These are phyloP conservation scores for Ectemnius continuus DNA, from an alignment of 2,888 invertebrate species.

Conservation along the genomic window DNA sequence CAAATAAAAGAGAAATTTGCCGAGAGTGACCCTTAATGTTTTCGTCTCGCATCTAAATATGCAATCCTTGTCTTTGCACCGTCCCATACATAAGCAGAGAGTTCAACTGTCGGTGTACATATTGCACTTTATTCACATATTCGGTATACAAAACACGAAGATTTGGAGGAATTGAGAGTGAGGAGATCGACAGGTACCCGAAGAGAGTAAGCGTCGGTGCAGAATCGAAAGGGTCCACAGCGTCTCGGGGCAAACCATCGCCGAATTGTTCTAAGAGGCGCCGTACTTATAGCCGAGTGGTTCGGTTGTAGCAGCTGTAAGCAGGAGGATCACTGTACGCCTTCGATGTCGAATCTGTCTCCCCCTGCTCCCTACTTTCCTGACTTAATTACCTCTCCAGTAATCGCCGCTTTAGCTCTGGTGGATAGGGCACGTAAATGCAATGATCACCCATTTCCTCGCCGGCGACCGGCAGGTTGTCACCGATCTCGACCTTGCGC, in stretches of 20 bases:
- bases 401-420: conserved; percentile 89
- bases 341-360: conserved; percentile 22
- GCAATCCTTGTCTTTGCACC: background rate
- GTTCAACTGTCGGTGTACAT: conserved; percentile 41
- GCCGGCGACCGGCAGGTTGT: conserved; percentile 59
- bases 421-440: conserved; percentile 93
- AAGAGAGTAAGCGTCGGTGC: conserved; percentile 7
- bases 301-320: conserved; percentile 90
- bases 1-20: conserved; percentile 36
- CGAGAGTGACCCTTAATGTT: background rate
- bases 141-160: conserved; percentile 63
- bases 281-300: conserved; percentile 78
- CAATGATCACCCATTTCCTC: conserved; percentile 81
- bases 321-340: conserved; percentile 51
- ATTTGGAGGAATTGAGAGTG: conserved; percentile 41
- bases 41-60: conserved; percentile 1
- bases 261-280: conserved; percentile 24
- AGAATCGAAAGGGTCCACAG: conserved; percentile 14
- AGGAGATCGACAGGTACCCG: conserved; percentile 18
- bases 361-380: background rate
- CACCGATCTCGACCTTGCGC: conserved; percentile 66
- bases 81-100: background rate
- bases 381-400: conserved; percentile 84
- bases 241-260: conserved; percentile 18
- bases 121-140: conserved; percentile 58